Conservation (phyloP, 2,797 vertebrate species). For the Eupleurogrammus muticus region DNA sequence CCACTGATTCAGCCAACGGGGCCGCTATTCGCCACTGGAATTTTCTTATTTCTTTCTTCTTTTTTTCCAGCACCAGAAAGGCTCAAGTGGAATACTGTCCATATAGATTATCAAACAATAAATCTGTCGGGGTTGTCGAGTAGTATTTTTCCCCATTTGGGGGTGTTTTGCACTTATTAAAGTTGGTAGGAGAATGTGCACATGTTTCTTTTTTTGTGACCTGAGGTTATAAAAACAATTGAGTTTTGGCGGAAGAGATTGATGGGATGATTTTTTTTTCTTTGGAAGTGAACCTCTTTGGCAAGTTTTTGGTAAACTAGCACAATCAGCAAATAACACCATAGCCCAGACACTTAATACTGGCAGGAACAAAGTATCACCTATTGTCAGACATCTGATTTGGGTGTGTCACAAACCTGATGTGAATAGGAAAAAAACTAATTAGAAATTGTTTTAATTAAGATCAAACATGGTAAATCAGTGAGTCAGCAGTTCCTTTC, state of each 20-base stretch:
- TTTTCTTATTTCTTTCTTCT: slow-evolving; percentile 72
- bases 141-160: slow-evolving; percentile 12
- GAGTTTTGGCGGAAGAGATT: neutral
- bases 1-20: slow-evolving; percentile 68
- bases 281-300: neutral
- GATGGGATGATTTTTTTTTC: slow-evolving; percentile 9
- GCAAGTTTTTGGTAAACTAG: neutral
- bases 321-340: neutral
- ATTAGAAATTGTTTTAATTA: slow-evolving; percentile 9
- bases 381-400: neutral
- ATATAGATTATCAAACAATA: slow-evolving; percentile 53
- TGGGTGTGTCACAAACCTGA: neutral
- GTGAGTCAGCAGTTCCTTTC: neutral
- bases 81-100: slow-evolving; percentile 44
- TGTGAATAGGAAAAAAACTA: neutral
- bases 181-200: slow-evolving; percentile 11
- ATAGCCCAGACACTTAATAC: neutral
- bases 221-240: neutral
- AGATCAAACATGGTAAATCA: neutral
- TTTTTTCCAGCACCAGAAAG: slow-evolving; percentile 31
- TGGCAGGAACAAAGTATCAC: neutral
- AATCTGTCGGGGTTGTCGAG: slow-evolving; percentile 37
- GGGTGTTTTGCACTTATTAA: slow-evolving; percentile 20
- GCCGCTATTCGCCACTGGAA: slow-evolving; percentile 68
- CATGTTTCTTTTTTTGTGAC: slow-evolving; percentile 17